Evolutionary conservation across 1,140 invertebrate species (phyloP), one percentile per base, ranked within the genome.

Genomic region (Steinernema khuongi): DNA sequence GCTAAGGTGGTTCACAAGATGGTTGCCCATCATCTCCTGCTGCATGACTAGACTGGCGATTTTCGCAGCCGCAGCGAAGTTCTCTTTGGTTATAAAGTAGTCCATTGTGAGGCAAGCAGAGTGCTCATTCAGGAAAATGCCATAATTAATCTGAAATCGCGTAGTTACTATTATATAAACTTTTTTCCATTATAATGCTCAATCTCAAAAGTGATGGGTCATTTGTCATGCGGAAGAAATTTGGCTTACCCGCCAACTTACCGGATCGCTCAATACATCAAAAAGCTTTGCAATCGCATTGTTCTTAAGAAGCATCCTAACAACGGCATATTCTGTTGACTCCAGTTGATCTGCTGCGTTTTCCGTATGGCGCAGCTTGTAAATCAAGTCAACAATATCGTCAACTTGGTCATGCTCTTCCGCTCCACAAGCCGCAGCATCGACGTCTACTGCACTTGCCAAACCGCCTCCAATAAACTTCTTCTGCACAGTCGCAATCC

Each of bases 81-180:
- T 88, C 68, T 90, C 85, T 1, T 88, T 86, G 80, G 91, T 90
- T 22, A 96, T 85, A 78, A 93, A 91, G 32, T 88, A 87, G 81
- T 96, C 90, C 87, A 97, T 89, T n/a, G 94, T 85, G 18, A 95
- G 87, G 86, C 93, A 94, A 44, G 90, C 90, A 43, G 89, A 87
- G 79, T 91, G 91, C 71, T 90, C 85, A 87, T 97, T 93, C 18
- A 92, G 88, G 83, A 96, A 96, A 31, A 97, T 86, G 0, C 95
- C 94, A 87, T 92, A 96, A 81, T 91, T 91, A 14, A 94, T 77
- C 85, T 86, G 72, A 68, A 83, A 83, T 17, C 30, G 1, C 1
- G 11, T 50, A 17, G 28, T 36, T 76, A 30, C 18, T 44, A 76
- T 31, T 17, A 17, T 0, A 71, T 70, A 72, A 14, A 71, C 22